phyloP scores from a whole-genome alignment of 1,140 invertebrate species.

The Bombus breviceps region DNA sequence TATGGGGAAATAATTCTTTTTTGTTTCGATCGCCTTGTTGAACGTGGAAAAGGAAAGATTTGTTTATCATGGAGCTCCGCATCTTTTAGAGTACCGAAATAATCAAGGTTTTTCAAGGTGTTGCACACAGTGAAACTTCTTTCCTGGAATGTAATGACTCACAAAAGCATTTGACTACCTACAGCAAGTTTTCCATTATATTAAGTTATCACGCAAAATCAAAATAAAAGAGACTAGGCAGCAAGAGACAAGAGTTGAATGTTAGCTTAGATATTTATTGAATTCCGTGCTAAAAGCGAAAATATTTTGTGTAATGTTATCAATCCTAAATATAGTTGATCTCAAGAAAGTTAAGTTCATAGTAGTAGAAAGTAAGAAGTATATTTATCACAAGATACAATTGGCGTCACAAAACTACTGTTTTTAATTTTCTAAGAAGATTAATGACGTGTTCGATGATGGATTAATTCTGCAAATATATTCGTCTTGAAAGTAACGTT shows the following conservation, averaged over 20 bases:
- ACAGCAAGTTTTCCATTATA: no score
- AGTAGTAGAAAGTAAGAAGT: background rate
- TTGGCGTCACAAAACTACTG: background rate
- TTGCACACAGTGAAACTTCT: no score
- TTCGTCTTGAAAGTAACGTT: background rate
- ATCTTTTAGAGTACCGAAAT: no score
- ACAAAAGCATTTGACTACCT: no score
- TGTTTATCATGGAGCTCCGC: no score
- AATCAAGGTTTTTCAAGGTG: no score
- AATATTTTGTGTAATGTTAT: background rate
- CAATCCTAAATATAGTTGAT: background rate
- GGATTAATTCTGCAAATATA: background rate
- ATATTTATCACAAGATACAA: background rate
- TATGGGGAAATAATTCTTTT: background rate
- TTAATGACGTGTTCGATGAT: slow-evolving; percentile 10
- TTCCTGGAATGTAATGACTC: no score
- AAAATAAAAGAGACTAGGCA: no score
- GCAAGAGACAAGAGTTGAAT: no score
- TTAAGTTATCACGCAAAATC: no score
- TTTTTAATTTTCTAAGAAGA: slow-evolving; percentile 26
- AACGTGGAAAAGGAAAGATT: background rate
- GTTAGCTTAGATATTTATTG: no score
- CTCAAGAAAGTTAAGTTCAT: background rate
- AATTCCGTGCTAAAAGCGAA: no score
- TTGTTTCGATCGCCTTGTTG: background rate